Base-by-base conservation (phyloP, 35 echinoderm and acorn worm species). In the Ophiothrix spiculata region DNA sequence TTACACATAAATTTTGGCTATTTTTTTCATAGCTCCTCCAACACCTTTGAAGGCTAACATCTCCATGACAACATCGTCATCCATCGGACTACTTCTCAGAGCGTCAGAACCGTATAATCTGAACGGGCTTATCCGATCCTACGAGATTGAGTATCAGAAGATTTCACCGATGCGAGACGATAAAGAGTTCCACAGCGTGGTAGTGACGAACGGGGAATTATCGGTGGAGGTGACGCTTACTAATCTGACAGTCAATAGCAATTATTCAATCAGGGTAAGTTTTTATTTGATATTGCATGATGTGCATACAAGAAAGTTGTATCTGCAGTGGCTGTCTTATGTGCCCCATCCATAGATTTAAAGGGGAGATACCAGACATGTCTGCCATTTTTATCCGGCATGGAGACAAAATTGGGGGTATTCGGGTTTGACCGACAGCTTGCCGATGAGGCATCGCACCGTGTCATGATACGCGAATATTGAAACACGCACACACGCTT, bases 71-170 rank as follows among this genome's bases (percentile, higher is more conserved):
- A 82, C 80, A 14, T 32, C 25, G 32, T 32, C 31, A 25, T 82
- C 80, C 6, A 40, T 82, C 38, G 54, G 39, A 25, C 2, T 82
- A 15, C 38, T 1, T 13, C 32, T 45, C 0, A 45, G 31, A 31
- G 80, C 80, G 33, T 32, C 80, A 16, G 32, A 39, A 32, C 80
- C 80, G 3, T 49, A 82, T 33, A 82, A 82, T 56, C 80, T 82
- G 39, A 82, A 82, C n/a, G 80, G 80, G 25, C 34, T 46, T 45
- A 19, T 82, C 14, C 40, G 80, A 34, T 45, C 40, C 2, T 82
- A 82, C 33, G 25, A 46, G 3, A 34, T 82, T 23, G 39, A 45
- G 31, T 82, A 82, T 31, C 38, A 45, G 8, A 39, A 29, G 42
- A 49, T 49, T 34, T 31, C 13, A 0, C 32, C 80, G 13, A 41